A percentile compares a stretch with the other conserved stretches of the same genome.
Conservation (phyloP, 2,797 vertebrate genomes). For the Myiotriccus ornatus region DNA sequence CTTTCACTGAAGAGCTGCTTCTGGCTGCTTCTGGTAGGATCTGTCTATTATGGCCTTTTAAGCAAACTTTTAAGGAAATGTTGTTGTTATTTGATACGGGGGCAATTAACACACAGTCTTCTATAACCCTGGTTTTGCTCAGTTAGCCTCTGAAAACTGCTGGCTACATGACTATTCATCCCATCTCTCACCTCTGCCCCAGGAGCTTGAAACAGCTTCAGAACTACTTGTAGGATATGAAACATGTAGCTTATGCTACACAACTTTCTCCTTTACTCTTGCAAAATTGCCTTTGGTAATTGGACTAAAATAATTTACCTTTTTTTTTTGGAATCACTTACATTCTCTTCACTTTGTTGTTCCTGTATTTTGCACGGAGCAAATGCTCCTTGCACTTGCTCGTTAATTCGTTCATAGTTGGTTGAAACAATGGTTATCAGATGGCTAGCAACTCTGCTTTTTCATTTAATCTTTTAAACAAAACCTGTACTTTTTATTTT, state of each 20-base stretch:
- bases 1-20: constrained; percentile 96
- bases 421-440: constrained; percentile 31
- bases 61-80: constrained; percentile 6
- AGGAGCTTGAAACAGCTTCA: constrained; percentile 28
- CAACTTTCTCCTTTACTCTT: neutral
- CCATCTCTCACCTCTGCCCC: neutral
- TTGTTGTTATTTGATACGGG: neutral
- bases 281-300: neutral
- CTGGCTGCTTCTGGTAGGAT: constrained; percentile 95
- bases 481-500: constrained; percentile 44
- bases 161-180: constrained; percentile 57
- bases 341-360: neutral
- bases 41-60: constrained; percentile 77
- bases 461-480: constrained; percentile 53
- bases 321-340: neutral
- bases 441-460: constrained; percentile 55
- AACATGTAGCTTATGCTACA: neutral
- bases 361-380: constrained; percentile 27
- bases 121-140: constrained; percentile 24
- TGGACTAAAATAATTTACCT: neutral
- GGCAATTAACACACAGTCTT: constrained; percentile 45
- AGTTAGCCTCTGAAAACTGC: constrained; percentile 55
- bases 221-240: neutral
- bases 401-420: neutral
- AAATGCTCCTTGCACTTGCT: neutral